These are phyloP conservation scores for Notarius quadriscutis DNA, from an alignment of 2,113 vertebrate species.

Conservation along the genomic window DNA sequence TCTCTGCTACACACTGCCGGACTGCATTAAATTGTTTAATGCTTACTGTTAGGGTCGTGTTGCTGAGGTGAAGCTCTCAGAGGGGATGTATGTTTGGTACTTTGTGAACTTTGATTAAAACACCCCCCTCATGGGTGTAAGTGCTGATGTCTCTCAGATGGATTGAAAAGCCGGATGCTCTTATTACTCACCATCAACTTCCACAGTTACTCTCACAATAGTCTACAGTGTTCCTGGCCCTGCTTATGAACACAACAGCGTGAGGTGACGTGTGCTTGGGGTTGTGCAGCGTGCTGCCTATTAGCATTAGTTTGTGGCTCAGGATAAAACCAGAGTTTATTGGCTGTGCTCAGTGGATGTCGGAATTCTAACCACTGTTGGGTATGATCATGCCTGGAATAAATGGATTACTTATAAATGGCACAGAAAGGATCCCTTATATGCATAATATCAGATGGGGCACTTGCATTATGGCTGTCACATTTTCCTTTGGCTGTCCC, in stretches of 20 bases:
- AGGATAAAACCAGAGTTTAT: conserved; percentile 31
- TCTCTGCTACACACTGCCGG: conserved; percentile 62
- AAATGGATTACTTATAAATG: conserved; percentile 3
- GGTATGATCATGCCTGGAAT: conserved; percentile 3
- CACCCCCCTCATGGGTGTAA: conserved; percentile 62
- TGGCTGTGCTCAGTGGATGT: conserved; percentile 5
- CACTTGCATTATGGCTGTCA: conserved; percentile 6
- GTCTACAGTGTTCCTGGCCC: conserved; percentile 23
- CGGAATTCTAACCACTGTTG: conserved; percentile 16
- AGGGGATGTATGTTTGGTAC: conserved; percentile 59
- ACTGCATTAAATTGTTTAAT: conserved; percentile 73
- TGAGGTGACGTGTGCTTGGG: conserved; percentile 54
- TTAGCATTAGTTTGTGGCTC: conserved; percentile 56
- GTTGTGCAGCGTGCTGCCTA: conserved; percentile 59
- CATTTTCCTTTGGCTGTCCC: not conserved
- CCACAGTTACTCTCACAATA: conserved; percentile 60
- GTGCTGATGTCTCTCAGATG: conserved; percentile 61
- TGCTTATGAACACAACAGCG: conserved; percentile 57
- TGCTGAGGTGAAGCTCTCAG: conserved; percentile 74
- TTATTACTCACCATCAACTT: conserved; percentile 61
- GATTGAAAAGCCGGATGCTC: conserved; percentile 62
- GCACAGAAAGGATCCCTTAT: conserved; percentile 10
- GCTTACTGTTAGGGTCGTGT: conserved; percentile 70
- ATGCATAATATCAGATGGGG: not conserved
- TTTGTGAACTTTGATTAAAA: conserved; percentile 75